Conservation (phyloP, 1,140 invertebrate genomes). For the Hermetia illucens region DNA sequence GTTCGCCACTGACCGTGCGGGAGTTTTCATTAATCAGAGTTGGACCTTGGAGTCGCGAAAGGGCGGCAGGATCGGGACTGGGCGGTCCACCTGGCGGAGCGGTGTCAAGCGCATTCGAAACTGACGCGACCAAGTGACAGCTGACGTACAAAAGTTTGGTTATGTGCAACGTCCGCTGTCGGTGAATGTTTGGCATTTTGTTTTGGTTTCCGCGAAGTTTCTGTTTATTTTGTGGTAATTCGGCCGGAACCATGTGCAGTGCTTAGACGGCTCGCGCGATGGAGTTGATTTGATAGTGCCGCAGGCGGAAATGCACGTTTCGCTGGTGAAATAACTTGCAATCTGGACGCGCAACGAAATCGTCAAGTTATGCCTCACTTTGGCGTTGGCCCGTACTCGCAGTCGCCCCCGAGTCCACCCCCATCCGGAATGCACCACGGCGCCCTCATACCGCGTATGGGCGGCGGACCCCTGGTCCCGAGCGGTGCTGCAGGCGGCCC, state of each 20-base stretch:
- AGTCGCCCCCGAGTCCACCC: slow-evolving; percentile 47
- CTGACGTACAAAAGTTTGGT: too few species aligned
- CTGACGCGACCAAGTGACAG: too few species aligned
- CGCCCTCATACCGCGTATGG: slow-evolving; percentile 14
- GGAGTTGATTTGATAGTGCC: not conserved
- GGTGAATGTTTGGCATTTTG: not conserved
- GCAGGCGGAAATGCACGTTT: slow-evolving; percentile 8
- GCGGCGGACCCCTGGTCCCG: slow-evolving; percentile 19
- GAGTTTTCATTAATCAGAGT: too few species aligned
- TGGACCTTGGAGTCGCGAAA: too few species aligned
- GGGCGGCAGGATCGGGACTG: too few species aligned
- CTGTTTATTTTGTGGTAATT: not conserved
- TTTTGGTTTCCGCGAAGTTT: slow-evolving; percentile 1
- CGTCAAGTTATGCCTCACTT: slow-evolving; percentile 32
- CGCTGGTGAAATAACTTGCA: too few species aligned
- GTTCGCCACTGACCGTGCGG: too few species aligned
- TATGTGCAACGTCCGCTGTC: too few species aligned
- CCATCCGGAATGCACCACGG: slow-evolving; percentile 19
- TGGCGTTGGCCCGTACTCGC: slow-evolving; percentile 40
- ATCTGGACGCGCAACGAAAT: too few species aligned
- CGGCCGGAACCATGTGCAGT: not conserved
- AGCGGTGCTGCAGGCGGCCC: slow-evolving; percentile 4
- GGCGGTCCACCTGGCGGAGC: too few species aligned
- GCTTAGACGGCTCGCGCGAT: not conserved
- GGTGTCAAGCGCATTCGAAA: too few species aligned